Evolutionary conservation across 2,113 vertebrate species (phyloP), one percentile per base, ranked within the genome.

Genomic region (Sigmodon hispidus): DNA sequence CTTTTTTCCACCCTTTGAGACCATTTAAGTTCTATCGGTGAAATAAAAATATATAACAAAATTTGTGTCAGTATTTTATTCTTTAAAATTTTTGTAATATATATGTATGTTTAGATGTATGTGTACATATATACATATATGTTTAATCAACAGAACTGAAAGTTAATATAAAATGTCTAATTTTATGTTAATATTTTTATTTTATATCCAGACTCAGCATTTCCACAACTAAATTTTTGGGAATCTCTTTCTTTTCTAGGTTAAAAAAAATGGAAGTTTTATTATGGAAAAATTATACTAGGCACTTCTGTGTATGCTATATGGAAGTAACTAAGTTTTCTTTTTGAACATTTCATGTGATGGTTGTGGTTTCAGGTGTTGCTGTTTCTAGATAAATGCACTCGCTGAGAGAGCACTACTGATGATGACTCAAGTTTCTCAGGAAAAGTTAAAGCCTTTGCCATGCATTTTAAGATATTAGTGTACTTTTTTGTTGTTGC

Each of bases 1-100:
- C 12, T 75, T 29, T 19, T 34, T 90, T 43, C 29, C 75, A 40
- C 12, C 69, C 43, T 92, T 89, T 16, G 79, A 5, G n/a, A 34
- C 9, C 72, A 76, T 65, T 76, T 95, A 89, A 91, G 63, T 79
- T 26, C 55, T 15, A 92, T 52, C 29, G 75, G 90, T 63, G 79
- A 91, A 55, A 36, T 88, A 79, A 29, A 52, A 89, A 85, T 29
- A 93, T 22, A 31, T 0, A 31, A 69, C 34, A 24, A 2, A 65
- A 89, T n/a, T 89, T 57, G 55, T 57, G 17, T 57, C 55, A 57
- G 55, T 57, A 57, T 57, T 57, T 57, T 17, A 57, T 57, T 57
- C 55, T 21, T 57, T 57, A 57, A 57, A 57, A 19, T 57, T 4
- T 57, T 57, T 57, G 55, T 17, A 57, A 57, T 57, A 57, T 57